phyloP scores from a whole-genome alignment of 2,888 invertebrate genomes.

The Rhingia rostrata region DNA sequence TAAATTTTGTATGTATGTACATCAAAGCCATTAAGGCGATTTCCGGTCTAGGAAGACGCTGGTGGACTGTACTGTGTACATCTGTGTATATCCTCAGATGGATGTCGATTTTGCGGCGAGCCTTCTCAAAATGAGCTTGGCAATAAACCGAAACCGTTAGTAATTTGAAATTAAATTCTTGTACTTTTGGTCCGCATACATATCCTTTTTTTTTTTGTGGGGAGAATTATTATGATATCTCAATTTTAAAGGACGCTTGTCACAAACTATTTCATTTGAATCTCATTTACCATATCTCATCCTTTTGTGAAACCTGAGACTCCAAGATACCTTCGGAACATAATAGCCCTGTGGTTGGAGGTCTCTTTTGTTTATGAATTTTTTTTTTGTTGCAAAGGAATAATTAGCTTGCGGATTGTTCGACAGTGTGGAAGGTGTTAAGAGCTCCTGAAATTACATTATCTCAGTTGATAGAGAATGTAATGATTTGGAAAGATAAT shows the following conservation, averaged over 20 bases:
- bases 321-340: background rate
- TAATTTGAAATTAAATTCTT: background rate
- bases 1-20: slow-evolving; percentile 42
- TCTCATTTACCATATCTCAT: background rate
- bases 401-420: slow-evolving; percentile 55
- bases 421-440: slow-evolving; percentile 8
- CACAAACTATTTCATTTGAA: slow-evolving; percentile 21
- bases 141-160: slow-evolving; percentile 36
- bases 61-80: background rate
- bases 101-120: background rate
- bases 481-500: slow-evolving; percentile 64
- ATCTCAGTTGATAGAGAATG: slow-evolving; percentile 62
- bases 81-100: background rate
- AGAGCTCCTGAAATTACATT: slow-evolving; percentile 59
- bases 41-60: slow-evolving; percentile 22
- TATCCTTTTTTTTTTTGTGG: slow-evolving; percentile 33
- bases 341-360: background rate
- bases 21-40: slow-evolving; percentile 66
- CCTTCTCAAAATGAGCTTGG: background rate
- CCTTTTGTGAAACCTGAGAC: background rate
- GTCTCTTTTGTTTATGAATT: background rate
- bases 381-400: slow-evolving; percentile 29
- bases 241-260: background rate
- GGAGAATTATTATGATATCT: slow-evolving; percentile 44
- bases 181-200: slow-evolving; percentile 35